Evolutionary conservation across 2,113 vertebrate species (phyloP), one percentile per base, ranked within the genome.

Genomic region (Pampusana beccarii): DNA sequence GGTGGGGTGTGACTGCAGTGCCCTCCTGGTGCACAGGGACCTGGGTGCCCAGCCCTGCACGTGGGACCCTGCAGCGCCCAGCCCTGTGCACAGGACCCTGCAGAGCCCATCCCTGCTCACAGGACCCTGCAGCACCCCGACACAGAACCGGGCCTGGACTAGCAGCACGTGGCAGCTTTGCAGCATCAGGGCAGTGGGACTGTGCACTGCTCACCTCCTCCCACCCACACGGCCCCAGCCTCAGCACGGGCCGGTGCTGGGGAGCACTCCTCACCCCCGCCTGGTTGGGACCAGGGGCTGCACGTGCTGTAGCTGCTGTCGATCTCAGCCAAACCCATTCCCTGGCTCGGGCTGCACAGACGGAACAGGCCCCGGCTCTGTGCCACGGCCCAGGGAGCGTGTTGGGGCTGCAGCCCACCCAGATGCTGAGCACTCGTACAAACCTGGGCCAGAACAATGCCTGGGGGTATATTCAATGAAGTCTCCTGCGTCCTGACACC

Each of bases 371-470:
- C 62, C 4, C 2, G 3, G 26, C 21, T 11, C 21, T 1, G 31
- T 4, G 25, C 48, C 10, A 5, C 44, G 29, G 4, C n/a, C 6
- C 2, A 2, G 21, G 1, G 2, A 13, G 16, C 2, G 2, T 20
- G 48, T 28, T 0, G 40, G 50, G 17, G 15, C 34, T 3, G 34
- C 36, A 34, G n/a, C 40, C 29, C 7, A 3, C 54, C 20, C 34
- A 1, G 1, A 46, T 19, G 18, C 18, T 46, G 44, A 40, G 53
- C 31, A 2, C 66, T 3, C 3, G 2, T 13, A 8, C 2, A 5
- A 26, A 18, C 38, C 46, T 40, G 2, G 24, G 48, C 0, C 3
- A 28, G 29, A 56, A 6, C 28, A 10, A 6, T 13, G 18, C 56
- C 36, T 3, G 5, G 2, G 19, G 33, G 66, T 28, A 16, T n/a